A percentile compares a stretch with the other conserved stretches of the same genome.
Evolutionary conservation across 2,888 invertebrate genomes (phyloP).

Genomic region (Nineta flava): DNA sequence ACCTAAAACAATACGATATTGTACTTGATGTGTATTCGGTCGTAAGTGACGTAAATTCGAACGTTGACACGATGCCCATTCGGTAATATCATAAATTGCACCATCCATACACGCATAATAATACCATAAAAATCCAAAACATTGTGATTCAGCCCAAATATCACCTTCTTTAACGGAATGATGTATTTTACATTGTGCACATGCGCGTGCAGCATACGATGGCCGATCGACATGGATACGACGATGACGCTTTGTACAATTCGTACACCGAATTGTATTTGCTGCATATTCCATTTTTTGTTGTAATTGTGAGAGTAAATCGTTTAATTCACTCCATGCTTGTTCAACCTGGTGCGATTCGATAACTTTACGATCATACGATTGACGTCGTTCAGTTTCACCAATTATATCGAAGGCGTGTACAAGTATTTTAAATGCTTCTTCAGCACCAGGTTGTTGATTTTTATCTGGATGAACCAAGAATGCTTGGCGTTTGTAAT

Average conservation of each 20-base stretch:
- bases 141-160: slow-evolving; percentile 87
- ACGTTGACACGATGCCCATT: slow-evolving; percentile 93
- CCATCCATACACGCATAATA: slow-evolving; percentile 96
- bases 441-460: slow-evolving; percentile 86
- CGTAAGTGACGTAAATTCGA: slow-evolving; percentile 63
- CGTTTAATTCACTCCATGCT: slow-evolving; percentile 77
- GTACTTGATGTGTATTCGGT: slow-evolving; percentile 83
- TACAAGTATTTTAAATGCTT: slow-evolving; percentile 89
- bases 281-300: slow-evolving; percentile 91
- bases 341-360: slow-evolving; percentile 71
- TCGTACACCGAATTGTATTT: slow-evolving; percentile 87
- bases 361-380: slow-evolving; percentile 55
- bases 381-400: slow-evolving; percentile 62
- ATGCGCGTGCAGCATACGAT: slow-evolving; percentile 82
- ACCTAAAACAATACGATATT: slow-evolving; percentile 70
- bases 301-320: slow-evolving; percentile 72
- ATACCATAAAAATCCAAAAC: slow-evolving; percentile 82
- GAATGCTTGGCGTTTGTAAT: slow-evolving; percentile 86
- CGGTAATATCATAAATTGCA: slow-evolving; percentile 87
- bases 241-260: slow-evolving; percentile 81
- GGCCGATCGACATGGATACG: slow-evolving; percentile 73
- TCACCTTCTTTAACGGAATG: slow-evolving; percentile 90
- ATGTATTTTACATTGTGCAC: slow-evolving; percentile 75
- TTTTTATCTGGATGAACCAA: slow-evolving; percentile 95
- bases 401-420: slow-evolving; percentile 92